These are phyloP conservation scores for Drosophila prosaltans DNA, from an alignment of 1,140 invertebrate species.

Conservation along the genomic window DNA sequence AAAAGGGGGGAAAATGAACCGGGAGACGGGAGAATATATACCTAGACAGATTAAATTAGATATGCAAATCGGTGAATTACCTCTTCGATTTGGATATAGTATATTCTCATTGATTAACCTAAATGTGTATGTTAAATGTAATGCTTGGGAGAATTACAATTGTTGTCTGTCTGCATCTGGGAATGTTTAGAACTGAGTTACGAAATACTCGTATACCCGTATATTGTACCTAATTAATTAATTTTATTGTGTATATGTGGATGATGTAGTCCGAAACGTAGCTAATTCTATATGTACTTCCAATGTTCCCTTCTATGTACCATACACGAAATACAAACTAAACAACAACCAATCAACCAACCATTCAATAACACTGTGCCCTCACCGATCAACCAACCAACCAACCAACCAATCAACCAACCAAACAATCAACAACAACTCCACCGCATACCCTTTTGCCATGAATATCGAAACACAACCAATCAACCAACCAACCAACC, in stretches of 20 bases:
- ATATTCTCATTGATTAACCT: not conserved
- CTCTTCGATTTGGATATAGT: constrained; percentile 1
- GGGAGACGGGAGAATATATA: not conserved
- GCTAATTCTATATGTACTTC: constrained; percentile 57
- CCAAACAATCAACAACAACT: constrained; percentile 35
- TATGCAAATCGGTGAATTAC: not conserved
- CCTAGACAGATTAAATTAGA: not conserved
- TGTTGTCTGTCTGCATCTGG: constrained; percentile 6
- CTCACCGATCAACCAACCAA: constrained; percentile 27
- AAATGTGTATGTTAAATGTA: not conserved
- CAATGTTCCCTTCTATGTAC: constrained; percentile 68
- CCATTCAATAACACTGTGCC: constrained; percentile 32
- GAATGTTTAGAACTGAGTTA: constrained; percentile 5
- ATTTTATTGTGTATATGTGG: constrained; percentile 23
- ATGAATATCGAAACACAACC: constrained; percentile 40
- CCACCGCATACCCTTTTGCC: constrained; percentile 53
- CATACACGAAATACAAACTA: constrained; percentile 52
- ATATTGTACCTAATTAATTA: constrained; percentile 3
- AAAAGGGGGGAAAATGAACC: too few species aligned
- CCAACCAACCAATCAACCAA: constrained; percentile 12
- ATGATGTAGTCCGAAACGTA: constrained; percentile 26
- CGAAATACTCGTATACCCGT: constrained; percentile 4
- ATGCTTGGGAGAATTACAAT: not conserved
- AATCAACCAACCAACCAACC: constrained; percentile 42
- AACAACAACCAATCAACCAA: constrained; percentile 51